These are phyloP conservation scores for Nerophis ophidion DNA, from an alignment of 2,113 vertebrate genomes.

Conservation along the genomic window DNA sequence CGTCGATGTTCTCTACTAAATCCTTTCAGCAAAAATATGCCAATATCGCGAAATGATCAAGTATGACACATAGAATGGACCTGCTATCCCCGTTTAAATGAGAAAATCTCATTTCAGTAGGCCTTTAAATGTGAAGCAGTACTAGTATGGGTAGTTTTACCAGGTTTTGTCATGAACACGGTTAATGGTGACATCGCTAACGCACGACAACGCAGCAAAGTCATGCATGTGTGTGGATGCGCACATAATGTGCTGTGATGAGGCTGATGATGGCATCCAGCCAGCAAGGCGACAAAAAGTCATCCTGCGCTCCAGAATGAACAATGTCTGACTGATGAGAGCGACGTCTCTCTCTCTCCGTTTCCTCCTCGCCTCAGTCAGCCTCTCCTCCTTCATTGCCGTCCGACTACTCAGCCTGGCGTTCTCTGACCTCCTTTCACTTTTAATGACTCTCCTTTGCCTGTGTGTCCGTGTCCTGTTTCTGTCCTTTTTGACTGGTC, in stretches of 20 bases:
- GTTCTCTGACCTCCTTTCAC: not conserved
- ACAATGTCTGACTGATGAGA: constrained; percentile 67
- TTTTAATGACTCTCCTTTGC: not conserved
- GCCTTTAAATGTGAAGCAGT: too few relatives aligned
- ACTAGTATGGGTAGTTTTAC: too few relatives aligned
- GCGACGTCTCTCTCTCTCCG: constrained; percentile 46
- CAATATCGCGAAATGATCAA: too few relatives aligned
- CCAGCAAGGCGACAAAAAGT: constrained; percentile 55
- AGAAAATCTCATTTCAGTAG: too few relatives aligned
- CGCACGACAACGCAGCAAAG: too few relatives aligned
- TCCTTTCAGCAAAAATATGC: too few relatives aligned
- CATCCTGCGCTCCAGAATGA: constrained; percentile 58
- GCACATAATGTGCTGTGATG: constrained; percentile 48
- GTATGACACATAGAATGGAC: too few relatives aligned
- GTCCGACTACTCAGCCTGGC: not conserved
- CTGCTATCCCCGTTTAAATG: too few relatives aligned
- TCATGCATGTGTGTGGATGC: constrained; percentile 11
- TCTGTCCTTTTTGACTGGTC: constrained; percentile 17
- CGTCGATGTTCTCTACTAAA: too few relatives aligned
- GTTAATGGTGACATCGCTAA: too few relatives aligned
- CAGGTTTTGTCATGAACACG: too few relatives aligned
- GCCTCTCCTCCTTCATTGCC: constrained; percentile 13
- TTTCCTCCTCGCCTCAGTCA: constrained; percentile 43
- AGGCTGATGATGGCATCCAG: constrained; percentile 35
- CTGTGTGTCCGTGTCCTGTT: constrained; percentile 11